Evolutionary conservation across 2,797 vertebrate species (phyloP), one percentile per base, ranked within the genome.

Genomic region (Vespertilio murinus): DNA sequence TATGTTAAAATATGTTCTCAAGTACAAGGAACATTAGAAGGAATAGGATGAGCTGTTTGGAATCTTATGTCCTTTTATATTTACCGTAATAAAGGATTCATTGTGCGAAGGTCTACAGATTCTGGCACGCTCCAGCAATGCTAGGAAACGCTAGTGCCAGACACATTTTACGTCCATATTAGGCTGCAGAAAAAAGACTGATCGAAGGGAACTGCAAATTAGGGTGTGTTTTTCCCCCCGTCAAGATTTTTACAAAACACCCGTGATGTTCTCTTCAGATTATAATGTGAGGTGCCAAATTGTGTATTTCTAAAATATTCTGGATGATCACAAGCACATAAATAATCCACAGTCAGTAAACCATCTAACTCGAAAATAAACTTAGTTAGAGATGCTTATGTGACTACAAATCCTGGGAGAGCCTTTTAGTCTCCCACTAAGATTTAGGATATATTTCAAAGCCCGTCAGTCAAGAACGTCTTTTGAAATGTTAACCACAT

Each of bases 151-250:
- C 94, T 89, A 89, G 97, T 33, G 89, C 97, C 97, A 98, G 97
- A 97, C 90, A 96, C 97, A 98, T 98, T 98, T 97, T 98, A 98
- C 97, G 97, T 92, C 98, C 98, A 98, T 98, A 98, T 98, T 98
- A 98, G 98, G 98, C 87, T 96, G 95, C 90, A 92, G 92, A 96
- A 97, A 91, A 97, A 97, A 96, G 96, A 93, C 85, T 86, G 69
- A 94, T 85, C 96, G 94, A 93, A 93, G 94, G 89, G 90, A 96
- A 64, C 74, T 95, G 54, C 90, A 90, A 96, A 95, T 74, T 82
- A 67, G 33, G 59, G 17, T 38, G 54, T 54, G 8, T n/a, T n/a
- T n/a, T n/a, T n/a, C n/a, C n/a, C n/a, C n/a, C n/a, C n/a, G 23
- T 59, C 35, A 20, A 92, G 83, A 88, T 64, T 96, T 97, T 89